These are phyloP conservation scores for Amorpha juglandis DNA, from an alignment of 2,888 invertebrate genomes.

Conservation along the genomic window DNA sequence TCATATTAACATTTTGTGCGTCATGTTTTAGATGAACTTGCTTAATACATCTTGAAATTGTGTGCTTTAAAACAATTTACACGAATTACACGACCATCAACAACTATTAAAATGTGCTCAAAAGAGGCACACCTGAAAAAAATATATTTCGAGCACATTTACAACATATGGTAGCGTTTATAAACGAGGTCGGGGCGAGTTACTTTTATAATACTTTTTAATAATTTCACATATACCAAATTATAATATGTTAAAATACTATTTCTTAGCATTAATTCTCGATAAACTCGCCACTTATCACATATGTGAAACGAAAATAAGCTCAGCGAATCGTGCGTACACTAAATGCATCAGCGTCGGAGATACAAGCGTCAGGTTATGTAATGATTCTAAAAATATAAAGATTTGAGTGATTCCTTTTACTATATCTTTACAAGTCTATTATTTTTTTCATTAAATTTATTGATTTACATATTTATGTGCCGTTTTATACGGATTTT, in stretches of 20 bases:
- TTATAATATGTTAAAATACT: neutral
- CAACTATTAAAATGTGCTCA: slow-evolving; percentile 53
- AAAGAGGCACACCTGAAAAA: slow-evolving; percentile 53
- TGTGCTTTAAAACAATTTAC: slow-evolving; percentile 37
- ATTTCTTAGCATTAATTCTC: neutral
- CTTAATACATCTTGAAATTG: slow-evolving; percentile 21
- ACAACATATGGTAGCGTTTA: slow-evolving; percentile 37
- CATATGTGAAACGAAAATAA: no score
- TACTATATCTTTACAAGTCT: no score
- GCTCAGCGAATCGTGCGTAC: no score
- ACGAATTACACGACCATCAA: slow-evolving; percentile 52
- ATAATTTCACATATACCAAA: neutral
- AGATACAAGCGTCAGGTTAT: no score
- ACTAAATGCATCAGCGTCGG: no score
- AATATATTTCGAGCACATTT: slow-evolving; percentile 54
- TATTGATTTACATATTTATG: neutral
- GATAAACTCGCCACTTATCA: no score
- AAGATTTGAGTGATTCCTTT: no score
- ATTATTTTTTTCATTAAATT: no score
- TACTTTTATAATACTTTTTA: neutral
- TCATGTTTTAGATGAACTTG: neutral
- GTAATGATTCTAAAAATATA: no score
- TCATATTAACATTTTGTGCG: neutral
- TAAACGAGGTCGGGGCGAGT: neutral
- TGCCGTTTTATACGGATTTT: neutral